Percentiles rank a stretch among this genome's conserved stretches.
phyloP scores from a whole-genome alignment of 1,140 invertebrate species.

The Rhopalosiphum padi region DNA sequence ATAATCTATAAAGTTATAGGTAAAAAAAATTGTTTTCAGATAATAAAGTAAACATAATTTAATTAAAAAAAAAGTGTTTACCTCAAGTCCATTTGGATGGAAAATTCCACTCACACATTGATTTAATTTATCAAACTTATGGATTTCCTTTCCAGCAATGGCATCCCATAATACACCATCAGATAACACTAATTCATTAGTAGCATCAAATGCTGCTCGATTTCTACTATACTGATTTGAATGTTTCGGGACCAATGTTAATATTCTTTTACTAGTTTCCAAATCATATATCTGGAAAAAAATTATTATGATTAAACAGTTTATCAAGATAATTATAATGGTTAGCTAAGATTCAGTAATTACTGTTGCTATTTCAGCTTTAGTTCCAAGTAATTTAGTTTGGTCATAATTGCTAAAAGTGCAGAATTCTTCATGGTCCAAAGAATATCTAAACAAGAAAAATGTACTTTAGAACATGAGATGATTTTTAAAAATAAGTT shows the following conservation, averaged over 20 bases:
- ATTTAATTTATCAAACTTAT: conserved; percentile 98
- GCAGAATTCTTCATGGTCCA: conserved; percentile 86
- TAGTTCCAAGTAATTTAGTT: conserved; percentile 85
- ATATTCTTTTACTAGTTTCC: conserved; percentile 77
- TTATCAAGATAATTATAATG: not conserved
- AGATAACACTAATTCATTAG: conserved; percentile 91
- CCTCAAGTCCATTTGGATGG: conserved; percentile 95
- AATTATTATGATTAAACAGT: conserved; percentile 49
- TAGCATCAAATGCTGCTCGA: conserved; percentile 90
- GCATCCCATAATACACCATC: conserved; percentile 98
- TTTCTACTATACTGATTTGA: conserved; percentile 95
- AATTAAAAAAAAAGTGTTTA: conserved; percentile 64
- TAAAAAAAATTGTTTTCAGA: not conserved
- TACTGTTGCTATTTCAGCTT: conserved; percentile 76
- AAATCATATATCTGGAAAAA: conserved; percentile 86
- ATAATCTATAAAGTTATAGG: conserved; percentile 66
- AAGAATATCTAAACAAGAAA: conserved; percentile 66
- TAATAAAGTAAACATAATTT: not conserved
- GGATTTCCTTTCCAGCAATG: conserved; percentile 82
- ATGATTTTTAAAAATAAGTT: conserved; percentile 21
- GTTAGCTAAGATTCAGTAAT: conserved; percentile 59
- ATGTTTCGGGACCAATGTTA: conserved; percentile 78
- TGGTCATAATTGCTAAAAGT: conserved; percentile 90
- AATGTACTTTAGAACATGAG: conserved; percentile 35
- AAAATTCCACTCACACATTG: conserved; percentile 94